Evolutionary conservation across 2,113 vertebrate species (phyloP).

Genomic region (Mobula hypostoma): DNA sequence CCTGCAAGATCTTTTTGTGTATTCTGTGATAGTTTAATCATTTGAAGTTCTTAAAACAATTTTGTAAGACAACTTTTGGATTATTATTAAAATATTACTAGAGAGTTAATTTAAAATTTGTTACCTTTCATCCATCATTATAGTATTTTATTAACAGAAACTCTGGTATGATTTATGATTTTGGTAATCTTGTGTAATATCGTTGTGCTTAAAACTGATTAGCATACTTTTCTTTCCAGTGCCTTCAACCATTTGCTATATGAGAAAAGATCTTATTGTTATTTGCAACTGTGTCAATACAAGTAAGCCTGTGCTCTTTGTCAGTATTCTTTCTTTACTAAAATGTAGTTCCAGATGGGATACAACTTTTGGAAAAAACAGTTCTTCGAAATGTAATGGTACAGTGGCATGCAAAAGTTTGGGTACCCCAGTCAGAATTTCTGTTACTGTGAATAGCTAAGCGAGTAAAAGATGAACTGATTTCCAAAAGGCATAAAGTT

Average conservation of each 20-base stretch:
- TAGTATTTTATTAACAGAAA: not conserved
- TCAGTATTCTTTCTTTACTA: not conserved
- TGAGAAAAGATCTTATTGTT: slow-evolving; percentile 35
- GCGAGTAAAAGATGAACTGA: too few species aligned
- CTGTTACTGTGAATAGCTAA: too few species aligned
- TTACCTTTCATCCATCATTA: not conserved
- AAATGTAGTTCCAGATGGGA: not conserved
- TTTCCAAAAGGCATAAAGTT: too few species aligned
- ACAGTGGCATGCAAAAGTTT: too few species aligned
- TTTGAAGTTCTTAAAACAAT: not conserved
- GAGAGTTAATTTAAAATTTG: not conserved
- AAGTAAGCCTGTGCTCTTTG: slow-evolving; percentile 6
- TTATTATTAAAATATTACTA: too few species aligned
- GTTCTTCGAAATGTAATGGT: not conserved
- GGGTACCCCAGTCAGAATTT: too few species aligned
- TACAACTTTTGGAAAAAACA: not conserved
- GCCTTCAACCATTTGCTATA: slow-evolving; percentile 32
- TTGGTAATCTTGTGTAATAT: not conserved
- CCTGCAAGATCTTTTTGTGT: not conserved
- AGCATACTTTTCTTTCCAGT: slow-evolving; percentile 7
- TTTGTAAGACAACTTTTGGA: not conserved
- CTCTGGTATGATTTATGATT: not conserved
- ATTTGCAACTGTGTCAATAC: slow-evolving; percentile 30
- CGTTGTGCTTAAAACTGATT: not conserved
- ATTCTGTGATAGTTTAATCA: too few species aligned